Evolutionary conservation across 2,797 vertebrate species (phyloP).

Genomic region (Mormyrus hasselquistii): DNA sequence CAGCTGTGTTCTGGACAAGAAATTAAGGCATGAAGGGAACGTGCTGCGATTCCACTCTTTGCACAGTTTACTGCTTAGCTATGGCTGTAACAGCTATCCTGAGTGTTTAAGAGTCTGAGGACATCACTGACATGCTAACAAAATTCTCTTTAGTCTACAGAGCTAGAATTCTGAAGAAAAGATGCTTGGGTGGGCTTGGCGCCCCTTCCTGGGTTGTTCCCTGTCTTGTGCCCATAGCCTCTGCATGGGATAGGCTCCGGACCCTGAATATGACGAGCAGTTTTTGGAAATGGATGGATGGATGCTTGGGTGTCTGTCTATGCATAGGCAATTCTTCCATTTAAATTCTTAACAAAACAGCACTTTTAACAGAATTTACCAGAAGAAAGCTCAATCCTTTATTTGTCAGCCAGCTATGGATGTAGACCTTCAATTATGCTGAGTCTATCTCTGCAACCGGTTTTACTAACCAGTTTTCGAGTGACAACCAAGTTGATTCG

Average conservation of each 20-base stretch:
- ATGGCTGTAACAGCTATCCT: background rate
- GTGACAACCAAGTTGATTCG: background rate
- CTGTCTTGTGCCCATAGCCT: background rate
- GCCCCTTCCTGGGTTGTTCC: background rate
- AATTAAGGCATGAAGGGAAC: background rate
- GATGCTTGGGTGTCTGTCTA: background rate
- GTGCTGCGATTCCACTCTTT: background rate
- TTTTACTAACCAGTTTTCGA: background rate
- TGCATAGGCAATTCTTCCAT: background rate
- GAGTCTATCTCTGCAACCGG: background rate
- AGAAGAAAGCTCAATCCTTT: background rate
- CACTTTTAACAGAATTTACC: background rate
- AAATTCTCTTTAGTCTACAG: background rate
- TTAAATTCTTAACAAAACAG: background rate
- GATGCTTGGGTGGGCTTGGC: background rate
- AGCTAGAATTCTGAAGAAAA: conserved; percentile 6
- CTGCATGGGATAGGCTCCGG: background rate
- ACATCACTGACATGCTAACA: background rate
- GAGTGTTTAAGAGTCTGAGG: background rate
- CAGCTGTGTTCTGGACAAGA: background rate
- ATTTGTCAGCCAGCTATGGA: background rate
- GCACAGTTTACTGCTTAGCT: background rate
- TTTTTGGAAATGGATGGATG: background rate
- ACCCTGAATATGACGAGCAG: background rate
- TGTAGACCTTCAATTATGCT: background rate